These are phyloP conservation scores for Drosophila kurseongensis DNA, from an alignment of 1,140 invertebrate genomes.

Conservation along the genomic window DNA sequence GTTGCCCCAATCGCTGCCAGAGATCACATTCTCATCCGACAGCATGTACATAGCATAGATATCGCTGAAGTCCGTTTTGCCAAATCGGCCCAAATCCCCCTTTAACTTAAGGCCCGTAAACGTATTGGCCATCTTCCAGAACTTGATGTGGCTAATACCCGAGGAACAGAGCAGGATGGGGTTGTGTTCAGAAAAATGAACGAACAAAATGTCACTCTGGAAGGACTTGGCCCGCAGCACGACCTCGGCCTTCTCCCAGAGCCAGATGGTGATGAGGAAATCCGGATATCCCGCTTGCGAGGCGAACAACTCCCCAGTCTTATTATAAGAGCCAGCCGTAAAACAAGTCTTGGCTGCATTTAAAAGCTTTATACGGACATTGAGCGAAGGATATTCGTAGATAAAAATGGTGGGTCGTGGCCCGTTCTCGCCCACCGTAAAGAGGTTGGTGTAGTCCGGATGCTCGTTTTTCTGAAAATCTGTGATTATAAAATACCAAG, in stretches of 20 bases:
- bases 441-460: slow-evolving; percentile 87
- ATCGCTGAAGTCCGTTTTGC: slow-evolving; percentile 95
- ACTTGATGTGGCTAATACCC: slow-evolving; percentile 93
- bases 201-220: slow-evolving; percentile 90
- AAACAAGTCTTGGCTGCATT: slow-evolving; percentile 91
- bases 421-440: slow-evolving; percentile 94
- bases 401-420: slow-evolving; percentile 92
- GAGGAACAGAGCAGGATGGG: slow-evolving; percentile 91
- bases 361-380: slow-evolving; percentile 89
- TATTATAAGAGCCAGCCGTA: slow-evolving; percentile 91
- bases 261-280: slow-evolving; percentile 94
- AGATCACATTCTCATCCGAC: slow-evolving; percentile 94
- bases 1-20: slow-evolving; percentile 95
- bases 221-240: slow-evolving; percentile 92
- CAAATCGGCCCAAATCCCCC: slow-evolving; percentile 93
- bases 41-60: slow-evolving; percentile 93
- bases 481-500: neutral
- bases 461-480: slow-evolving; percentile 89
- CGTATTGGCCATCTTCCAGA: slow-evolving; percentile 96
- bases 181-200: slow-evolving; percentile 92
- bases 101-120: slow-evolving; percentile 96
- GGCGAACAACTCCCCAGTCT: slow-evolving; percentile 91
- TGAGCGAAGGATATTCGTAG: slow-evolving; percentile 92
- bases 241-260: slow-evolving; percentile 91
- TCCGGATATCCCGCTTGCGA: slow-evolving; percentile 94